phyloP scores from a whole-genome alignment of 2,888 invertebrate species.

The Therioaphis trifolii region DNA sequence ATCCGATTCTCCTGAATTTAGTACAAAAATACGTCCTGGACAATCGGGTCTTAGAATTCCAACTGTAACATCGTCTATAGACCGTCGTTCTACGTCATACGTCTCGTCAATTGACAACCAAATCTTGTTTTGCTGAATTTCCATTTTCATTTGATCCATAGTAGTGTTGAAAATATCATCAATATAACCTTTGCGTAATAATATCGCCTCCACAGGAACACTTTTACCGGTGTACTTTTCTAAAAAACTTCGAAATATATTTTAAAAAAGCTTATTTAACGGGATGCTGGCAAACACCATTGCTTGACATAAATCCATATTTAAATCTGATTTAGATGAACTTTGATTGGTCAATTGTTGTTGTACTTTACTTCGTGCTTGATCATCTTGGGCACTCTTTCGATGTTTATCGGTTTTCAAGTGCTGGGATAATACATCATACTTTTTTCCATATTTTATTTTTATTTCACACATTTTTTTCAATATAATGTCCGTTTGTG shows the following conservation, averaged over 20 bases:
- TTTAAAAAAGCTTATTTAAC: not conserved
- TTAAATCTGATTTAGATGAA: constrained; percentile 4
- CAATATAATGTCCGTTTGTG: too few species aligned
- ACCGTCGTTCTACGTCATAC: constrained; percentile 10
- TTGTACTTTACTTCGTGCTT: not conserved
- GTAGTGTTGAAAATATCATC: too few species aligned
- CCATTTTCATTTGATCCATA: too few species aligned
- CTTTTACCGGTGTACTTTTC: not conserved
- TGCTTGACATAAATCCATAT: constrained; percentile 8
- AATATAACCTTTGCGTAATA: not conserved
- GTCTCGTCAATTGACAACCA: too few species aligned
- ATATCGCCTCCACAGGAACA: not conserved
- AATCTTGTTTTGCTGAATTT: too few species aligned
- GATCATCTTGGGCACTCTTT: not conserved
- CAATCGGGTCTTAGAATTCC: constrained; percentile 26
- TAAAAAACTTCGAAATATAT: not conserved
- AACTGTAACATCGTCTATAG: constrained; percentile 27
- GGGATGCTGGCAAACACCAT: not conserved
- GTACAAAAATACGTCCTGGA: constrained; percentile 11
- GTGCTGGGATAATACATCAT: too few species aligned
- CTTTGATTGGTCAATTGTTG: not conserved
- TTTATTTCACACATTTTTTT: too few species aligned
- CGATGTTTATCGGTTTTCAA: too few species aligned
- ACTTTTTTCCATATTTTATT: too few species aligned
- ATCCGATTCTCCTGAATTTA: not conserved